These are phyloP conservation scores for Agriopis aurantiaria DNA, from an alignment of 2,888 invertebrate genomes.

Conservation along the genomic window DNA sequence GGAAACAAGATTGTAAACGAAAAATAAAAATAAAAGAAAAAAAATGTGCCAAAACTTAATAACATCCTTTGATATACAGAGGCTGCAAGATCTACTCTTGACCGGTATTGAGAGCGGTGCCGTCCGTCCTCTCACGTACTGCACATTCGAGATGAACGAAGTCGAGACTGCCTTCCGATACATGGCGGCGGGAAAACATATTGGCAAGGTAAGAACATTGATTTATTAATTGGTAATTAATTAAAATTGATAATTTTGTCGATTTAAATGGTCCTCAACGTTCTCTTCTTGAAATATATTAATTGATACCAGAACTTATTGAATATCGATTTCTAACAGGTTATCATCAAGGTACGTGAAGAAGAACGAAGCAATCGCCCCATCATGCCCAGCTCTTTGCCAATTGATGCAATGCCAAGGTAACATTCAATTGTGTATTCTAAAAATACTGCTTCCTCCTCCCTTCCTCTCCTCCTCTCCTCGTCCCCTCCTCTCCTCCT, in stretches of 20 bases:
- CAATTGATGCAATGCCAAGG: constrained; percentile 76
- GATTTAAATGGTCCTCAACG: no score
- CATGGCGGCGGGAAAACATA: constrained; percentile 90
- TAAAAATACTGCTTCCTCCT: not conserved
- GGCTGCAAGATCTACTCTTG: constrained; percentile 85
- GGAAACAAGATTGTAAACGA: not conserved
- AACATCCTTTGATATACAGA: constrained; percentile 52
- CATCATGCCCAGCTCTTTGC: constrained; percentile 58
- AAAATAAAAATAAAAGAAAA: no score
- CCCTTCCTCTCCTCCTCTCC: not conserved
- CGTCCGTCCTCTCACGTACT: constrained; percentile 88
- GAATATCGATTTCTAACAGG: constrained; percentile 59
- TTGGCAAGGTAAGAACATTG: constrained; percentile 86
- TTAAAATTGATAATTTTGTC: no score
- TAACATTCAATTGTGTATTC: constrained; percentile 41
- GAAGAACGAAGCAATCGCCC: constrained; percentile 70
- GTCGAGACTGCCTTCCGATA: constrained; percentile 88
- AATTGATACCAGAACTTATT: not conserved
- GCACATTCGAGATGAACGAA: constrained; percentile 86
- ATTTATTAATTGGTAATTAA: not conserved
- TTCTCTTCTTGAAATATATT: no score
- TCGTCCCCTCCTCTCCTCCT: not conserved
- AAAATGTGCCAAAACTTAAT: not conserved
- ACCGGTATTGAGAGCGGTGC: constrained; percentile 88
- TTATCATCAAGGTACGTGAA: constrained; percentile 83